Percentiles rank a stretch among this genome's conserved stretches.
Conservation (phyloP, 2,888 invertebrate genomes). For the Sthenelais limicola region DNA sequence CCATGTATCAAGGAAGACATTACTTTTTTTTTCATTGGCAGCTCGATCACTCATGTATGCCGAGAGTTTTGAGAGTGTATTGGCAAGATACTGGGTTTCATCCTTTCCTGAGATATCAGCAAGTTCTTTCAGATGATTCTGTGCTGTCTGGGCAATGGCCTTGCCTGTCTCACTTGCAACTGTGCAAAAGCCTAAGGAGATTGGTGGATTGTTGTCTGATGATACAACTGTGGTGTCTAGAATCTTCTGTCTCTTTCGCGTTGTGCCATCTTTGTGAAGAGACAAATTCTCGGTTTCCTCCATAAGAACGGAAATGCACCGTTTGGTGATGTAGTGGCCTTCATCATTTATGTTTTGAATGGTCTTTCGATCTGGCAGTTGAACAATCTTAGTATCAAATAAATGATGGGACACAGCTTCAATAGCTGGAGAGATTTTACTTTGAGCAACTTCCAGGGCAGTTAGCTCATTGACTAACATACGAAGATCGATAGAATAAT, state of each 20-base stretch:
- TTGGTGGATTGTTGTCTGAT: background rate
- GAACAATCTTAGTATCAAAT: background rate
- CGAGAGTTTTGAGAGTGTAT: background rate
- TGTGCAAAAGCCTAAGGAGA: background rate
- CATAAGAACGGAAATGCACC: background rate
- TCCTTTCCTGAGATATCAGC: constrained; percentile 3
- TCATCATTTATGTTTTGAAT: constrained; percentile 22
- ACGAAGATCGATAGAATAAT: constrained; percentile 5
- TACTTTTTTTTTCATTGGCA: constrained; percentile 19
- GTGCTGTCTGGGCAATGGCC: constrained; percentile 2
- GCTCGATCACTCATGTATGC: constrained; percentile 20
- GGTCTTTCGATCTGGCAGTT: constrained; percentile 25
- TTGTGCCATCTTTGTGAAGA: constrained; percentile 15
- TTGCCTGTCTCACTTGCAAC: constrained; percentile 21
- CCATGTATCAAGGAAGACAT: background rate
- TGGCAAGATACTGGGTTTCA: background rate
- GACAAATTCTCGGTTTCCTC: background rate
- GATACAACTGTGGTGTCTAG: constrained; percentile 27
- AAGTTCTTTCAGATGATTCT: constrained; percentile 24
- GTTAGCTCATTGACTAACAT: constrained; percentile 22
- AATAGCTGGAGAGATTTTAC: constrained; percentile 15
- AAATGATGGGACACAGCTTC: background rate
- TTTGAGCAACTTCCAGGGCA: constrained; percentile 10
- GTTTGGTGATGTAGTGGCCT: constrained; percentile 15
- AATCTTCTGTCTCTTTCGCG: constrained; percentile 17